A percentile compares a stretch with the other conserved stretches of the same genome.
phyloP scores from a whole-genome alignment of 2,797 vertebrate species.

The Cheirogaleus major region DNA sequence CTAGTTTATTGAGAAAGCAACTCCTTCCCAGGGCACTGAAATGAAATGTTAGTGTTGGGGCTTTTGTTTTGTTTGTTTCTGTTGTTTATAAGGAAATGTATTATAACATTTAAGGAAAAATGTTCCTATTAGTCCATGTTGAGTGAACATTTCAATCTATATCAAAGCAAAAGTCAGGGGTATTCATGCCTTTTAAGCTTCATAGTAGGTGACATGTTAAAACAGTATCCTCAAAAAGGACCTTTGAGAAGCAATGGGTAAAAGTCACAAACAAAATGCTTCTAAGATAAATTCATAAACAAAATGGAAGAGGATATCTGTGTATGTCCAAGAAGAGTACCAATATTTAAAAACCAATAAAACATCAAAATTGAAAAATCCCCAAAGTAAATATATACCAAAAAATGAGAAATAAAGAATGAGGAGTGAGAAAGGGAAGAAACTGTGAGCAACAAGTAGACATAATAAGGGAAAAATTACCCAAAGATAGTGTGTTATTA shows the following conservation, averaged over 20 bases:
- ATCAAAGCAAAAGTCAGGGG: not conserved
- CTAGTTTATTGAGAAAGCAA: not conserved
- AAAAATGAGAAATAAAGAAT: not conserved
- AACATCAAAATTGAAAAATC: not conserved
- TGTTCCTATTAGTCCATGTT: not conserved
- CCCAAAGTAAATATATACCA: not conserved
- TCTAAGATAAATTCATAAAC: not conserved
- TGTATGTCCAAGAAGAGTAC: not conserved
- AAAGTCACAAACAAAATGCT: not conserved
- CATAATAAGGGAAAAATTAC: not conserved
- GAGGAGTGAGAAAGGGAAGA: not conserved
- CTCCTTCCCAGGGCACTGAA: not conserved
- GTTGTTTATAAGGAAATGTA: not conserved
- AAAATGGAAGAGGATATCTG: not conserved
- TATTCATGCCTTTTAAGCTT: not conserved
- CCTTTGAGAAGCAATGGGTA: not conserved
- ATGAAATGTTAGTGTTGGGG: not conserved
- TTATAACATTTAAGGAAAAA: not conserved
- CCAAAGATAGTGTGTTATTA: not conserved
- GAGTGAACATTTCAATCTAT: not conserved
- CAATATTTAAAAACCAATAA: not conserved
- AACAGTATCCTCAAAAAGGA: not conserved
- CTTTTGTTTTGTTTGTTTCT: not conserved
- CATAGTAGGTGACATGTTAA: not conserved
- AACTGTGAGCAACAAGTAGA: not conserved